Percentiles rank a stretch among this genome's conserved stretches.
Conservation (phyloP, 2,797 vertebrate genomes). For the Girardinus metallicus region DNA sequence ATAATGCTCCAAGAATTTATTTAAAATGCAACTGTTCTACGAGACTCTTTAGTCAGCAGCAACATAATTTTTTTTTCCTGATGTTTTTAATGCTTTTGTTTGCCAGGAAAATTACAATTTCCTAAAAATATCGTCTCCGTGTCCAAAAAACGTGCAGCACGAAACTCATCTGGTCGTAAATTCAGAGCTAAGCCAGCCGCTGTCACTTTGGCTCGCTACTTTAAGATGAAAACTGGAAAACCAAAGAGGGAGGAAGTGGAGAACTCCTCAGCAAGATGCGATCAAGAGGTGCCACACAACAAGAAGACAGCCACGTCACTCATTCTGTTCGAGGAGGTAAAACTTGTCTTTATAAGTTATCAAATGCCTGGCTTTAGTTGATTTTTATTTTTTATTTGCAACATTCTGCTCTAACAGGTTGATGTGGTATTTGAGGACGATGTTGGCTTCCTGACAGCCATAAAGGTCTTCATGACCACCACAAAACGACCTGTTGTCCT, state of each 20-base stretch:
- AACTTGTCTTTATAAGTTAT: not conserved
- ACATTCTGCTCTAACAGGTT: conserved; percentile 69
- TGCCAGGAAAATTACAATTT: conserved; percentile 80
- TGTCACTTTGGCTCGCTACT: conserved; percentile 86
- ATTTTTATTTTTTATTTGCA: not conserved
- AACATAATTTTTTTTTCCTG: not conserved
- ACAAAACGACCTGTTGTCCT: conserved; percentile 93
- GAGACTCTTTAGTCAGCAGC: not conserved
- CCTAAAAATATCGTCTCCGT: conserved; percentile 79
- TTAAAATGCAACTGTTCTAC: not conserved
- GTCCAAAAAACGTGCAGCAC: conserved; percentile 76
- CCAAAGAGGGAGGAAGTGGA: conserved; percentile 56
- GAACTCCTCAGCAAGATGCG: not conserved
- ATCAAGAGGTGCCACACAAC: conserved; percentile 57
- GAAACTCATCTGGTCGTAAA: conserved; percentile 54
- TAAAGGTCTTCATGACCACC: conserved; percentile 92
- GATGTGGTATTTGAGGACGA: conserved; percentile 95
- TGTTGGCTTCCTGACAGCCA: conserved; percentile 88
- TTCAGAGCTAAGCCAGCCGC: conserved; percentile 66
- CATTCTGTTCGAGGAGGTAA: conserved; percentile 97
- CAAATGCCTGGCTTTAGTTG: not conserved
- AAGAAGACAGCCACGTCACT: conserved; percentile 88
- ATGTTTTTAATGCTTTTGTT: conserved; percentile 7
- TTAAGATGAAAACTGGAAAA: conserved; percentile 76
- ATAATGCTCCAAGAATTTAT: not conserved